Evolutionary conservation across 2,797 vertebrate genomes (phyloP), one percentile per base, ranked within the genome.

Genomic region (Todus mexicanus): DNA sequence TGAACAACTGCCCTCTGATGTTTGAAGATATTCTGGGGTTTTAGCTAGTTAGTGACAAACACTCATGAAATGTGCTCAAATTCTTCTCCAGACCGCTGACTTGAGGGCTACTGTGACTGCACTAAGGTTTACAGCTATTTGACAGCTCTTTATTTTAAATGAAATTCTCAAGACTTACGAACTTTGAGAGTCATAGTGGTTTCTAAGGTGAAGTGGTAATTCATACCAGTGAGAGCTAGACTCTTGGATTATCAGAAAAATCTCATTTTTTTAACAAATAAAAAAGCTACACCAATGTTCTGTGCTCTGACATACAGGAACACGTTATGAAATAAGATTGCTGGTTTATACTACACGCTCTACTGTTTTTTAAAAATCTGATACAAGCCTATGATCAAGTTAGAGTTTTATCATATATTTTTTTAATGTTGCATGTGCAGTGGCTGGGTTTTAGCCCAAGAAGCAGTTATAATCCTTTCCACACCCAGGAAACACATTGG

Each of bases 301-400:
- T 79, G 53, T 91, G 84, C 71, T 86, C 81, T 77, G 69, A 73
- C 53, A 53, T 76, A 73, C 45, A 73, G 51, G 48, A 66, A 56
- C 63, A 21, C 25, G 40, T 31, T 47, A 63, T 80, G 75, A 95
- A 94, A 89, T 66, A 53, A 78, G 35, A 53, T 76, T 59, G 38
- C 13, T 95, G 48, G 61, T 84, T 75, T 81, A 87, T 35, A 31
- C 19, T 59, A 31, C 42, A 5, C 22, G 61, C 13, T 94, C 38
- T 75, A 29, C 18, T 71, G 40, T 11, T 89, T 96, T 92, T 82
- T 96, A 84, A 95, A n/a, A 95, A 84, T 82, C 91, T 96, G 64
- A 84, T 64, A 50, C 29, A 79, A 68, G 33, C 59, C 87, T 63
- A 40, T 79, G 88, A 96, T 84, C 64, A 82, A 53, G 61, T 42